Evolutionary conservation across 2,797 vertebrate genomes (phyloP).

Genomic region (Lutjanus campechanus): DNA sequence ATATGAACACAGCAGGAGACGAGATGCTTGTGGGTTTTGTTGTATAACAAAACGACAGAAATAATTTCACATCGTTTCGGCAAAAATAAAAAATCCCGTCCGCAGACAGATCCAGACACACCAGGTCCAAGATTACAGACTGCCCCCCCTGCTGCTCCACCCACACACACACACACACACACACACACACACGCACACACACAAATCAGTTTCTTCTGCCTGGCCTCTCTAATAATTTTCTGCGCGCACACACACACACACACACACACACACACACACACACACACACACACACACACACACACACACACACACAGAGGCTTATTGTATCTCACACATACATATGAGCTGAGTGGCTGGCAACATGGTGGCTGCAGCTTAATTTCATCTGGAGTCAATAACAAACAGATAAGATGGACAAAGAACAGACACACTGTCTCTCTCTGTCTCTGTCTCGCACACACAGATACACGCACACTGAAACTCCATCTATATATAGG

Average conservation of each 20-base stretch:
- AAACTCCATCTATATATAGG: constrained; percentile 40
- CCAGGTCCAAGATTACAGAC: constrained; percentile 1
- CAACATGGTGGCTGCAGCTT: constrained; percentile 51
- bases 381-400: constrained; percentile 65
- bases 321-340: constrained; percentile 9
- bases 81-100: neutral
- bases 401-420: constrained; percentile 59
- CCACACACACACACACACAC: neutral
- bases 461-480: neutral
- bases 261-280: constrained; percentile 13
- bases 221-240: constrained; percentile 17
- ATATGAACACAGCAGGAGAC: neutral
- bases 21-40: neutral
- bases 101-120: constrained; percentile 1
- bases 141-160: constrained; percentile 1
- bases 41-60: neutral
- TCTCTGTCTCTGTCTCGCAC: neutral
- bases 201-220: constrained; percentile 16
- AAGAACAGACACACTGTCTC: constrained; percentile 54
- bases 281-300: constrained; percentile 9
- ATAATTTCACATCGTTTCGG: constrained; percentile 8
- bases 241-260: neutral
- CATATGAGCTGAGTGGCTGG: constrained; percentile 42
- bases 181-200: constrained; percentile 1
- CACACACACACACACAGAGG: neutral